A percentile compares a stretch with the other conserved stretches of the same genome.
Conservation (phyloP, 2,113 vertebrate genomes). For the Saccopteryx bilineata region DNA sequence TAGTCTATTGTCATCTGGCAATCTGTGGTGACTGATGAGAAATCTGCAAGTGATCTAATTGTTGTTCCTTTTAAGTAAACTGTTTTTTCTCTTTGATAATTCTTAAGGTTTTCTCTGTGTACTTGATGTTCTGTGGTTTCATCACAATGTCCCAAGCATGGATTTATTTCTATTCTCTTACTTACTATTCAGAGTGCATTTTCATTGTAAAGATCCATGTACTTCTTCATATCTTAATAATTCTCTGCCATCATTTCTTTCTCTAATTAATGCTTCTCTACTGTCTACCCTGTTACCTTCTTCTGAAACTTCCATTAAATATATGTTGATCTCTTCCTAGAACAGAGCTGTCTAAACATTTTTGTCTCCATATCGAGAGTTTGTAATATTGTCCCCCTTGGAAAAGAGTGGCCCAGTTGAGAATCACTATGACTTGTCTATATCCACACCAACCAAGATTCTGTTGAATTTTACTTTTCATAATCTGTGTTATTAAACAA, state of each 20-base stretch:
- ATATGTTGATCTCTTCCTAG: background rate
- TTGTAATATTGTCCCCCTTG: background rate
- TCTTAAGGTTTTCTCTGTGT: background rate
- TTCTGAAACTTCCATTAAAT: background rate
- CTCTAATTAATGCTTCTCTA: background rate
- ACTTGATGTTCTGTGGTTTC: background rate
- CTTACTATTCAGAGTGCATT: background rate
- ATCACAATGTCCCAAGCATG: background rate
- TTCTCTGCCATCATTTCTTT: background rate
- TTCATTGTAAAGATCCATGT: background rate
- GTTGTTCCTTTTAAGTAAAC: background rate
- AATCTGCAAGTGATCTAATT: background rate
- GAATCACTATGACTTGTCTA: background rate
- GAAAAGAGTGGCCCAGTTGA: background rate
- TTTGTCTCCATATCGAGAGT: background rate
- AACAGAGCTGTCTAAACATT: background rate
- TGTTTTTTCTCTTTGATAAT: background rate
- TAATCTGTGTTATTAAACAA: background rate
- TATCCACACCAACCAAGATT: background rate
- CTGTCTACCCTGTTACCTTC: background rate
- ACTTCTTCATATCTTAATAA: slow-evolving; percentile 27
- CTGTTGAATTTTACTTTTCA: background rate
- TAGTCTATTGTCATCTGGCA: background rate
- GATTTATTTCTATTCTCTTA: background rate
- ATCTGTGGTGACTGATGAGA: background rate